Evolutionary conservation across 2,888 invertebrate genomes (phyloP).

Genomic region (Biston stratarius): DNA sequence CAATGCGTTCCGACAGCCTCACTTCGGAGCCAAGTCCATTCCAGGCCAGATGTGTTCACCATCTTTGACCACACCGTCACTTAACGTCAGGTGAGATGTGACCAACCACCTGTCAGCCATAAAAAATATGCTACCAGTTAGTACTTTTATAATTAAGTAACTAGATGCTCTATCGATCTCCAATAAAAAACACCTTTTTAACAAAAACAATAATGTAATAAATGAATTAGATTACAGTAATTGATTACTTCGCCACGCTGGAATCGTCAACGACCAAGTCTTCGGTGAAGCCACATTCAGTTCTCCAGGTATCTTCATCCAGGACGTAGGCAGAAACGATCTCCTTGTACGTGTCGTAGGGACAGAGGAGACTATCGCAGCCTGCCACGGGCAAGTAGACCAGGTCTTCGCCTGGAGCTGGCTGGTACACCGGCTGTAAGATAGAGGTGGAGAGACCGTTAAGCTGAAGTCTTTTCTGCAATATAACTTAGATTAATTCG

Average conservation of each 20-base stretch:
- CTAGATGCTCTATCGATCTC: too few relatives aligned
- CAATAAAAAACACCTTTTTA: background rate
- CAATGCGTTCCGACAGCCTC: too few relatives aligned
- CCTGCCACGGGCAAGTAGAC: slow-evolving; percentile 52
- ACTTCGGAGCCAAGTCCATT: too few relatives aligned
- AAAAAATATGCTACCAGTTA: too few relatives aligned
- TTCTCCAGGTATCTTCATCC: slow-evolving; percentile 53
- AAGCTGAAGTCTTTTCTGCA: background rate
- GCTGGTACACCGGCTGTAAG: slow-evolving; percentile 57
- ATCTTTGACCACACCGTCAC: too few relatives aligned
- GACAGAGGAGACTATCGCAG: slow-evolving; percentile 51
- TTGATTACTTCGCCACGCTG: slow-evolving; percentile 33
- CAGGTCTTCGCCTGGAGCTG: slow-evolving; percentile 44
- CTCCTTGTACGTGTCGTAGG: slow-evolving; percentile 48
- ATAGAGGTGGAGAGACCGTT: background rate
- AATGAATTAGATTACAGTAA: background rate
- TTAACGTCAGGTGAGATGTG: too few relatives aligned
- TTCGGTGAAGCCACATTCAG: slow-evolving; percentile 49
- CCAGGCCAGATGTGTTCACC: too few relatives aligned
- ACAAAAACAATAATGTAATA: background rate
- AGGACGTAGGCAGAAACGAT: slow-evolving; percentile 49
- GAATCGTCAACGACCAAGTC: slow-evolving; percentile 50
- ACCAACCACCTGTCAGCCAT: too few relatives aligned
- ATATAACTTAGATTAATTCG: background rate
- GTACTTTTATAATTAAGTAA: background rate